Conservation (phyloP, 2,113 vertebrate species). For the Sinosuthora webbiana region DNA sequence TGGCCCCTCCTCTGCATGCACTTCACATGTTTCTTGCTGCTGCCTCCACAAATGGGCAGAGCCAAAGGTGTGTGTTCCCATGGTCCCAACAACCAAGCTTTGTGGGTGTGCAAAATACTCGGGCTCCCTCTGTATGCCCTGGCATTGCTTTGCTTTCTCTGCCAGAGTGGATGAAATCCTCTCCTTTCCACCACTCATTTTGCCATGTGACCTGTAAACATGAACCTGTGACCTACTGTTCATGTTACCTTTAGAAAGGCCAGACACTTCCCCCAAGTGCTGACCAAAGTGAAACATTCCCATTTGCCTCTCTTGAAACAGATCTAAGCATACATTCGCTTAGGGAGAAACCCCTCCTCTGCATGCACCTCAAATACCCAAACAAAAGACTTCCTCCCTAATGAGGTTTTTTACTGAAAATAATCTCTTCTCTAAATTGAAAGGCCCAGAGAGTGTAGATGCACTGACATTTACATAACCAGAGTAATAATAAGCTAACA, state of each 20-base stretch:
- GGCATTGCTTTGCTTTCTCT: background rate
- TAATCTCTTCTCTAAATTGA: background rate
- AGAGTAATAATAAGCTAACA: constrained; percentile 15
- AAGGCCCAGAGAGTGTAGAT: background rate
- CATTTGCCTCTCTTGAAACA: background rate
- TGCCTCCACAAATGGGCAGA: background rate
- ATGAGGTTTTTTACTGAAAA: background rate
- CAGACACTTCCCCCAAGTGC: background rate
- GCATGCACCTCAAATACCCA: background rate
- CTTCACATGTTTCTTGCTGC: background rate
- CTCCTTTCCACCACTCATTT: background rate
- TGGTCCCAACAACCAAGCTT: background rate
- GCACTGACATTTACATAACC: background rate
- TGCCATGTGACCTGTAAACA: fast-evolving
- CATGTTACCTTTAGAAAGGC: fast-evolving
- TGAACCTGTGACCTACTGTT: background rate
- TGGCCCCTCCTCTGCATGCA: too few species aligned
- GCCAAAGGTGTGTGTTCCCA: background rate
- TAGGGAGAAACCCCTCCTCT: background rate
- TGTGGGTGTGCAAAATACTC: background rate
- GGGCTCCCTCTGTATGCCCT: fast-evolving
- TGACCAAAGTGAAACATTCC: background rate
- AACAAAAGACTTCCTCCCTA: background rate
- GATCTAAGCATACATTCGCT: background rate
- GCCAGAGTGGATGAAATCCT: background rate